Base-by-base conservation (phyloP, 2,113 vertebrate genomes). In the Perccottus glenii region DNA sequence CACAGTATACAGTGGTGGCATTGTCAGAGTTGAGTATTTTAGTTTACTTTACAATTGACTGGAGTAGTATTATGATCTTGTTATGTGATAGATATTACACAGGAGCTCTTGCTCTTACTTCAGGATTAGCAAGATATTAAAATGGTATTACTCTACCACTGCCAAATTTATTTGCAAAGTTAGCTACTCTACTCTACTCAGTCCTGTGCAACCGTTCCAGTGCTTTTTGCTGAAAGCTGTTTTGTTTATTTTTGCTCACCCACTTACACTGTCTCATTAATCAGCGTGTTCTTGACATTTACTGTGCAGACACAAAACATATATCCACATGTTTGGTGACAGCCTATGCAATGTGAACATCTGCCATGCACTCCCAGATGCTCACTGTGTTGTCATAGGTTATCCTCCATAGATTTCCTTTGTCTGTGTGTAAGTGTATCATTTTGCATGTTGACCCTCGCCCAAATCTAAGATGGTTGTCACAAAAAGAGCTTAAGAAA, bases 81-180 rank as follows among this genome's bases (percentile, higher is more conserved):
- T 81, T 68, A 70, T 70, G 74, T 50, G 64, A 75, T 80, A 66
- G 61, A 75, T 66, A 66, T 79, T 61, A 75, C 74, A 70, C 15
- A 36, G 0, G 70, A 76, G 75, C 78, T 35, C 27, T 16, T 64
- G 55, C 82, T 81, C 72, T 55, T 15, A 9, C 73, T 75, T 86
- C 81, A 83, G 82, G 80, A 80, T 84, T 48, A 79, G 75, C 80
- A 74, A 84, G 59, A 78, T 73, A 65, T 76, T 72, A 76, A 77
- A 83, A 62, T 85, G 74, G 82, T 86, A 80, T 88, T 86, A 85
- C 63, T 86, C 87, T 82, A 80, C 83, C 79, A 89, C 90, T 90
- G 88, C 87, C 88, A 90, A 89, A 88, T 82, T 87, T 65, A 73
- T 74, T 85, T 83, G 78, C 78, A 73, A 82, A 84, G 80, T 80